Percentiles rank a stretch among this genome's conserved stretches.
Evolutionary conservation across 2,888 invertebrate species (phyloP).

Genomic region (Drosophila multiciliata): DNA sequence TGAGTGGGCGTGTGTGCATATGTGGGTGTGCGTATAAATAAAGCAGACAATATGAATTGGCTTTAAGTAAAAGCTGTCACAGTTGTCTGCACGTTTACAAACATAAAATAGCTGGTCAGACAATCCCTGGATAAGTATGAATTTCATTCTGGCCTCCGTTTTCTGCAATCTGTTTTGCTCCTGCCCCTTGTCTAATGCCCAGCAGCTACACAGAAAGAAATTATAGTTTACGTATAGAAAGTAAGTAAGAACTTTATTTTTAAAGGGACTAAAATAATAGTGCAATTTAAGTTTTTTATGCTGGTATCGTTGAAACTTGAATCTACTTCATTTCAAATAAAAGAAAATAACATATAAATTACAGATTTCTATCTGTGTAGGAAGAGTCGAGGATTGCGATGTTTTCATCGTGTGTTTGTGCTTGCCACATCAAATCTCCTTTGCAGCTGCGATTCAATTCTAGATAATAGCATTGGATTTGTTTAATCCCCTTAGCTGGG

Average conservation of each 20-base stretch:
- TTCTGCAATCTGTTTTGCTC: slow-evolving; percentile 10
- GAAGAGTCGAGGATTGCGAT: neutral
- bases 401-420: slow-evolving; percentile 4
- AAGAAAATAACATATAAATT: neutral
- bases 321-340: neutral
- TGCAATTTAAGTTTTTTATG: neutral
- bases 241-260: neutral
- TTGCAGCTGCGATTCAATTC: slow-evolving; percentile 26
- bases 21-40: slow-evolving; percentile 12
- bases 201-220: slow-evolving; percentile 5
- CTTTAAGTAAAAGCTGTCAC: slow-evolving; percentile 33
- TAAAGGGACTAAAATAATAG: neutral
- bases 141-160: slow-evolving; percentile 33
- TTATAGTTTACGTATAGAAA: neutral
- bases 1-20: neutral
- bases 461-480: slow-evolving; percentile 31
- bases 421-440: slow-evolving; percentile 19
- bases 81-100: slow-evolving; percentile 33
- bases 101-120: slow-evolving; percentile 14
- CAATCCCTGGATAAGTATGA: slow-evolving; percentile 25
- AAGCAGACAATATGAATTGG: slow-evolving; percentile 30
- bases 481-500: slow-evolving; percentile 15
- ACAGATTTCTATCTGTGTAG: neutral
- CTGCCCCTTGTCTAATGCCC: slow-evolving; percentile 5
- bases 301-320: neutral